Evolutionary conservation across 2,797 vertebrate genomes (phyloP).

Genomic region (Uromys caudimaculatus): DNA sequence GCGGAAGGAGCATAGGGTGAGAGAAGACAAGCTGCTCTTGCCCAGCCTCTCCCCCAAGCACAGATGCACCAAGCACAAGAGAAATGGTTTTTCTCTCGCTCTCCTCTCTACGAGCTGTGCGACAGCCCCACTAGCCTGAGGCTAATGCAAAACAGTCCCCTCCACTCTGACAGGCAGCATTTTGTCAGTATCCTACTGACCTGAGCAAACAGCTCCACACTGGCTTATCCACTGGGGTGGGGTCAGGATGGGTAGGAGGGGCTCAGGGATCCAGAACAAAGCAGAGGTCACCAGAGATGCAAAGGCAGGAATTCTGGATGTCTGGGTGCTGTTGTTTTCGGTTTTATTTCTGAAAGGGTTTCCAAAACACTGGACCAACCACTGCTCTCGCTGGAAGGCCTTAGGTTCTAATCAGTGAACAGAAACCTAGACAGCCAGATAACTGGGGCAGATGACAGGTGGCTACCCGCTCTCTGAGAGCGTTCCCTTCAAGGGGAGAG

Average conservation of each 20-base stretch:
- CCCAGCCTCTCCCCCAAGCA: background rate
- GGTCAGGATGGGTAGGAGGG: no score
- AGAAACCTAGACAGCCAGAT: background rate
- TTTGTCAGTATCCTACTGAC: background rate
- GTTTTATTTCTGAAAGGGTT: slow-evolving; percentile 23
- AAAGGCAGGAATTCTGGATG: background rate
- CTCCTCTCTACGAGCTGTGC: background rate
- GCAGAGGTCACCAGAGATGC: background rate
- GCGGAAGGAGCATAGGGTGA: slow-evolving; percentile 56
- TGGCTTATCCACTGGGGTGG: background rate
- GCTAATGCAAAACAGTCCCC: slow-evolving; percentile 4
- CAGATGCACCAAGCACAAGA: background rate
- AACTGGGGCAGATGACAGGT: background rate
- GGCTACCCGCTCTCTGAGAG: background rate
- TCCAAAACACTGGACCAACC: background rate
- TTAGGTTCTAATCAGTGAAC: background rate
- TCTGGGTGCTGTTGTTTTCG: background rate
- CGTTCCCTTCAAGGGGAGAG: background rate
- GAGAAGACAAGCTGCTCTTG: background rate
- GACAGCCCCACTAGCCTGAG: background rate
- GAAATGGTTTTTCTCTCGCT: background rate
- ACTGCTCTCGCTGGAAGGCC: background rate
- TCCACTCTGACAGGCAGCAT: background rate
- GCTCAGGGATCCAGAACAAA: background rate
- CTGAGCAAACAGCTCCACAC: background rate